phyloP scores from a whole-genome alignment of 1,140 invertebrate species.

The Leptopilina clavipes region DNA sequence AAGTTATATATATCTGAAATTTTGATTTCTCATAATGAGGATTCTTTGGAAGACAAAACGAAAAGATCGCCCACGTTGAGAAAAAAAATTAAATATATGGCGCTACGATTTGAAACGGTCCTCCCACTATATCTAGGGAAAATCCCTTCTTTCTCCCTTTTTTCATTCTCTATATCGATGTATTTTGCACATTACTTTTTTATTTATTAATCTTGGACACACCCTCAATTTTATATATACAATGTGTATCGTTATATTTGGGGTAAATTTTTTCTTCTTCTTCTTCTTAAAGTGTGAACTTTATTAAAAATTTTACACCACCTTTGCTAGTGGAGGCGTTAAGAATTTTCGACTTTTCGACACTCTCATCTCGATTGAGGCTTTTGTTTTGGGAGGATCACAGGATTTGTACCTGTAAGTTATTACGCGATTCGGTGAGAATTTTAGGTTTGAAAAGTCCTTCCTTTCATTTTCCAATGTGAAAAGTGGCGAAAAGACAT shows the following conservation, averaged over 20 bases:
- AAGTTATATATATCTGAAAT: conserved; percentile 27
- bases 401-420: conserved; percentile 20
- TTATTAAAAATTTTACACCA: background rate
- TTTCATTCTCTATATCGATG: background rate
- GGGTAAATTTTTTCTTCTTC: background rate
- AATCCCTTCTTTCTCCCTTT: background rate
- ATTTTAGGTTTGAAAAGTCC: background rate
- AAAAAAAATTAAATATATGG: conserved; percentile 16
- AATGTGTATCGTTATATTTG: background rate
- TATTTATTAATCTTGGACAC: conserved; percentile 31
- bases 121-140: background rate
- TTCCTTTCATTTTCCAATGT: background rate
- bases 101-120: conserved; percentile 12
- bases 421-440: conserved; percentile 32
- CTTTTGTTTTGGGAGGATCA: conserved; percentile 23
- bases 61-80: conserved; percentile 32
- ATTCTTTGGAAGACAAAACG: conserved; percentile 10
- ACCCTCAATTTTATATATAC: background rate
- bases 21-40: conserved; percentile 22
- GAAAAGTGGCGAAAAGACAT: conserved; percentile 20
- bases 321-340: background rate
- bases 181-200: conserved; percentile 24
- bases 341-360: background rate
- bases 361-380: background rate
- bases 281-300: background rate